Base-by-base conservation (phyloP, 2,888 invertebrate genomes). In the Cerceris rybyensis region DNA sequence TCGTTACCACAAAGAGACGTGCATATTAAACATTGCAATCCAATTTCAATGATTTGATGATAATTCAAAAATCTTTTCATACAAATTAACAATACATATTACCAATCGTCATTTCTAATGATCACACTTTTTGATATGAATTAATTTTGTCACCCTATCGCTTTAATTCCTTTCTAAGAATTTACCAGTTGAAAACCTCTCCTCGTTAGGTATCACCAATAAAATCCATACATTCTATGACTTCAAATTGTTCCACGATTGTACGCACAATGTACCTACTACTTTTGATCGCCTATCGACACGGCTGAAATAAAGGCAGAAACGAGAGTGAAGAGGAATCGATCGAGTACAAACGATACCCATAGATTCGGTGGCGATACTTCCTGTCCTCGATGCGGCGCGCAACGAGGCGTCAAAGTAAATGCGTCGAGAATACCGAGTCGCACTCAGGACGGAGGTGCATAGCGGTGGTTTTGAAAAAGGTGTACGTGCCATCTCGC, bases 401-500 rank as follows among this genome's bases (percentile, higher is more conserved):
- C 46, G 16, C 28, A 52, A n/a, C 60, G 41, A 17, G 59, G 68
- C 52, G 58, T 42, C 46, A 42, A 11, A 14, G 55, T 57, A 9
- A 8, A 16, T 57, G 59, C 68, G 61, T 28, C 58, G 39, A 41
- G 68, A 42, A 65, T 74, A 54, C 66, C 61, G 46, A 66, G 17
- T 17, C 16, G 46, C 16, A 67, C 42, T 11, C 28, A 4, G 28
- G 28, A 54, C 63, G 59, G 9, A 68, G 69, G 55, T 73, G 70
- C 69, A 70, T 58, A 80, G 80, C 75, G 78, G 67, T 74, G 74
- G 61, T 83, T 83, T 75, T 73, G 80, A 72, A 77, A 75, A 82
- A 76, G 66, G 75, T 64, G 58, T 86, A 80, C 86, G 86, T 86
- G 84, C 74, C 70, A 83, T 64, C 78, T 69, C 68, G 78, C 80